Conservation (phyloP, 2,888 invertebrate genomes). For the Pyrgus malvae region DNA sequence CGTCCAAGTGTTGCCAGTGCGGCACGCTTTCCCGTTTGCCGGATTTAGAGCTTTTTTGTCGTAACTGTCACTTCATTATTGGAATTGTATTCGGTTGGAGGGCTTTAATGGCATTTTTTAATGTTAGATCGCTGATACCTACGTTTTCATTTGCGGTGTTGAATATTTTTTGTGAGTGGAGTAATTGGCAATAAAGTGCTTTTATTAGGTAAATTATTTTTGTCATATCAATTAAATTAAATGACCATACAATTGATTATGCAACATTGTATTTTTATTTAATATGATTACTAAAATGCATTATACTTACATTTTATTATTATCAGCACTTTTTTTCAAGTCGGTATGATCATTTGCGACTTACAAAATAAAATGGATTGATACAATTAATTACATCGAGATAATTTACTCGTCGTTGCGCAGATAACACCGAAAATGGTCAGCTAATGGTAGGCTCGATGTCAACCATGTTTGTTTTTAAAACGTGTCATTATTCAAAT, state of each 20-base stretch:
- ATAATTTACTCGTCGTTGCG: conserved; percentile 31
- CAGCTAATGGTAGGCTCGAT: conserved; percentile 55
- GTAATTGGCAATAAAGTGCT: neutral
- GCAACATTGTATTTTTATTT: too few species aligned
- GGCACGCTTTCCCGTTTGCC: conserved; percentile 50
- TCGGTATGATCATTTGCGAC: too few species aligned
- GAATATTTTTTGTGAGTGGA: neutral
- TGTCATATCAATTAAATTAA: too few species aligned
- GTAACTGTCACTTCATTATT: conserved; percentile 73
- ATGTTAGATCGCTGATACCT: conserved; percentile 17
- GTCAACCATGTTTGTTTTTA: conserved; percentile 58
- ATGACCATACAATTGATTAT: too few species aligned
- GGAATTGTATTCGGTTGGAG: conserved; percentile 58
- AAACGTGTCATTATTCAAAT: conserved; percentile 75
- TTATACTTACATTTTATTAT: too few species aligned
- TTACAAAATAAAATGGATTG: too few species aligned
- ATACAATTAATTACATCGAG: conserved; percentile 16
- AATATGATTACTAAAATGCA: too few species aligned
- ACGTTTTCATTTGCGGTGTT: too few species aligned
- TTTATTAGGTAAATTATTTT: neutral
- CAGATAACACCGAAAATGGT: conserved; percentile 48
- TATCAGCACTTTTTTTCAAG: too few species aligned
- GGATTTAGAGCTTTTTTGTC: conserved; percentile 47
- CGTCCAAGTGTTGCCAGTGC: conserved; percentile 61
- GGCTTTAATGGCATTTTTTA: conserved; percentile 16